These are phyloP conservation scores for Pygocentrus nattereri DNA, from an alignment of 2,797 vertebrate genomes.

Conservation along the genomic window DNA sequence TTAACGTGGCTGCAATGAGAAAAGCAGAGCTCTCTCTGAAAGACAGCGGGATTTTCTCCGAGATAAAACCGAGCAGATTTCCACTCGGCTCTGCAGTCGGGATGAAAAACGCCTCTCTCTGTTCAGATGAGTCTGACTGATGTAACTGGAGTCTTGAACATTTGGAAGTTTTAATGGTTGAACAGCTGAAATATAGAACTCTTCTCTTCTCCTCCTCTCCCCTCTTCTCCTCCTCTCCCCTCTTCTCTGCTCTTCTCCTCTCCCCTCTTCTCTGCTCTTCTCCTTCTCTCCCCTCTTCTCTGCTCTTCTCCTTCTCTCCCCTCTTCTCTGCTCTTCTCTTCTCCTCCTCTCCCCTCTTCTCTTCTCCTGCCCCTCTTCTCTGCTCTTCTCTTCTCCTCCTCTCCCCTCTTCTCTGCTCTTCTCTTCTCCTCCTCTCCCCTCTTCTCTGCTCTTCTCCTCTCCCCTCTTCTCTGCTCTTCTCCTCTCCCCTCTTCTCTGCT, in stretches of 20 bases:
- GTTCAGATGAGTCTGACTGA: background rate
- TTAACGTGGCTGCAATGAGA: conserved; percentile 1
- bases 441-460: background rate
- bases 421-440: background rate
- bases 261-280: no score
- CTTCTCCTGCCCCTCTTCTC: no score
- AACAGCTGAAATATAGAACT: no score
- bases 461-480: background rate
- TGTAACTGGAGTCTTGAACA: background rate
- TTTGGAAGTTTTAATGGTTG: background rate
- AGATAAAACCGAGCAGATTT: background rate
- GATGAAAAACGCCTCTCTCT: no score
- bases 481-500: background rate
- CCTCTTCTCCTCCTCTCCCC: no score
- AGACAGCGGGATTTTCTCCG: background rate
- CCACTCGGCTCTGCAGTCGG: background rate
- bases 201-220: no score
- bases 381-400: no score
- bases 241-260: no score
- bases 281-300: conserved; percentile 9
- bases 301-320: background rate
- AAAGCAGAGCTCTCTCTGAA: background rate
- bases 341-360: no score
- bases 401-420: background rate
- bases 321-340: no score